Conservation (phyloP, 2,797 vertebrate species). For the Poecile montanus region DNA sequence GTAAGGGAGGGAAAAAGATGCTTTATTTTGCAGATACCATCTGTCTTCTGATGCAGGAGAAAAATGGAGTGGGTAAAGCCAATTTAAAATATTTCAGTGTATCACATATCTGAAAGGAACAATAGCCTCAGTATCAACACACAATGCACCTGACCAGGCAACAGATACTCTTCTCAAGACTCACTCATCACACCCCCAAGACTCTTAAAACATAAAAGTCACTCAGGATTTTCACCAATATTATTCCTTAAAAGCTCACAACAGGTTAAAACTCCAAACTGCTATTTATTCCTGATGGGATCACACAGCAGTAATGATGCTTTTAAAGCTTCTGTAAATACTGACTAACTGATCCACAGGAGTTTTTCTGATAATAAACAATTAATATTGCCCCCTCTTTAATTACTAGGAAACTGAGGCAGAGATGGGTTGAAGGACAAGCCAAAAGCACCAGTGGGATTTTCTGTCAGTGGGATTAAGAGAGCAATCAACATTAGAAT, state of each 20-base stretch:
- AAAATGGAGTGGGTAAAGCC: not conserved
- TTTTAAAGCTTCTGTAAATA: constrained; percentile 18
- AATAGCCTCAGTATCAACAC: not conserved
- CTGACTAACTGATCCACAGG: not conserved
- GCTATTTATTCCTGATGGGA: not conserved
- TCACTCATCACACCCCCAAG: not conserved
- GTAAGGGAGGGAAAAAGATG: not conserved
- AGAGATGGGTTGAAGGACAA: not conserved
- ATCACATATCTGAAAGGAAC: not conserved
- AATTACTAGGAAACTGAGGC: constrained; percentile 22
- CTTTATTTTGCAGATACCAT: constrained; percentile 36
- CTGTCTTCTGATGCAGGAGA: constrained; percentile 27
- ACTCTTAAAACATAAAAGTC: not conserved
- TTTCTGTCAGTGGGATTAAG: not conserved
- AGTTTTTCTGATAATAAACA: not conserved
- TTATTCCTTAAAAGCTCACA: not conserved
- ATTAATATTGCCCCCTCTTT: not conserved
- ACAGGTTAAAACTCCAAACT: not conserved
- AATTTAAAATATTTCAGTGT: not conserved
- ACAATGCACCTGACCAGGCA: not conserved
- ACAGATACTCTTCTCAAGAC: not conserved
- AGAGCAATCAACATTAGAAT: not conserved
- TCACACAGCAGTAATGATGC: not conserved
- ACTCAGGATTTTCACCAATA: not conserved
- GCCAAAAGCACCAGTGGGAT: not conserved